These are phyloP conservation scores for Dryobota labecula DNA, from an alignment of 2,888 invertebrate species.

Conservation along the genomic window DNA sequence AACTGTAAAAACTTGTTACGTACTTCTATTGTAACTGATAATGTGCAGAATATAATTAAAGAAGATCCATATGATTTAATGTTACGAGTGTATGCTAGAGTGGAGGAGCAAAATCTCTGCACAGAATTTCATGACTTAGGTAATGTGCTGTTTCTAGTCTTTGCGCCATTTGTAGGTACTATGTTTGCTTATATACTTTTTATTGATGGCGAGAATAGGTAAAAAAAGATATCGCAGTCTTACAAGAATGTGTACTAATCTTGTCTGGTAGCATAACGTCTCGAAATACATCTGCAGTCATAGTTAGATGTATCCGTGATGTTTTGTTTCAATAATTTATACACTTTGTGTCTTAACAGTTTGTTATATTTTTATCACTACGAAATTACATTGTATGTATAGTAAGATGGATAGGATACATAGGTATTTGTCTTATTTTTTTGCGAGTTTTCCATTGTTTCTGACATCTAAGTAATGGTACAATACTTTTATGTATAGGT, in stretches of 20 bases:
- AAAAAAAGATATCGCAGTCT: slow-evolving; percentile 18
- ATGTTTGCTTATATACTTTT: slow-evolving; percentile 35
- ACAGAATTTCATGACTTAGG: slow-evolving; percentile 48
- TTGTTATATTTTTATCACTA: slow-evolving; percentile 36
- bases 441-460: slow-evolving; percentile 33
- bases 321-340: slow-evolving; percentile 26
- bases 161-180: slow-evolving; percentile 52
- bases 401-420: slow-evolving; percentile 1
- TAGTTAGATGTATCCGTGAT: slow-evolving; percentile 31
- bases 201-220: slow-evolving; percentile 16
- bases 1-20: slow-evolving; percentile 63
- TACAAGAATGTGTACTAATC: slow-evolving; percentile 29
- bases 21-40: slow-evolving; percentile 62
- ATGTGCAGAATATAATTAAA: slow-evolving; percentile 28
- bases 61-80: slow-evolving; percentile 45
- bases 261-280: slow-evolving; percentile 44
- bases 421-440: slow-evolving; percentile 31
- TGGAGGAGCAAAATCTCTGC: slow-evolving; percentile 68
- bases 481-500: slow-evolving; percentile 9
- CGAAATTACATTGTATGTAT: slow-evolving; percentile 22
- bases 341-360: slow-evolving; percentile 25
- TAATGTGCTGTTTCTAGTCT: slow-evolving; percentile 68
- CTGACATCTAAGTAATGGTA: slow-evolving; percentile 28
- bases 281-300: slow-evolving; percentile 50
- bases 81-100: slow-evolving; percentile 45